Evolutionary conservation across 2,888 invertebrate genomes (phyloP).

Genomic region (Punctoribates punctum): DNA sequence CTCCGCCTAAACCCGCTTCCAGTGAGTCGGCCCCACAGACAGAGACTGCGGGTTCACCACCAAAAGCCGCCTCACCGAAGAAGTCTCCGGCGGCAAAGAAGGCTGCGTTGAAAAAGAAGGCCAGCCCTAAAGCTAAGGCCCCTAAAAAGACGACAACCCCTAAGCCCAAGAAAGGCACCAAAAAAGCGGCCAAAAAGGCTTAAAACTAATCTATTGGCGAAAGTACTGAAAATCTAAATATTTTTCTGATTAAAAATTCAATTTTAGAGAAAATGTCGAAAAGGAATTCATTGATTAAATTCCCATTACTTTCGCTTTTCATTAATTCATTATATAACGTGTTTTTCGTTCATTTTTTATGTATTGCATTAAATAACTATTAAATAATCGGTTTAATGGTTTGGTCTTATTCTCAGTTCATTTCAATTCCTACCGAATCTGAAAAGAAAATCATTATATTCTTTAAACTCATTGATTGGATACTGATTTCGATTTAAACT

Average conservation of each 20-base stretch:
- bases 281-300: background rate
- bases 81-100: constrained; percentile 14
- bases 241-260: background rate
- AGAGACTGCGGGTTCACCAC: background rate
- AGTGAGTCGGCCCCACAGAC: background rate
- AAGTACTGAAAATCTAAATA: background rate
- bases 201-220: background rate
- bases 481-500: background rate
- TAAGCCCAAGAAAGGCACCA: background rate
- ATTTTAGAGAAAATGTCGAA: background rate
- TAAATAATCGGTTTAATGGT: constrained; percentile 10
- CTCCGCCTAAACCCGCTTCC: background rate
- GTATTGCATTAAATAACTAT: background rate
- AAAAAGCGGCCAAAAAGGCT: constrained; percentile 22
- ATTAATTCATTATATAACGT: background rate
- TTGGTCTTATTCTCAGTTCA: background rate
- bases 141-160: background rate
- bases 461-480: background rate
- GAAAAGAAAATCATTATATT: background rate
- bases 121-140: background rate
- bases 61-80: background rate
- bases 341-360: background rate
- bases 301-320: constrained; percentile 25
- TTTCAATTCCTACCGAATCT: background rate
- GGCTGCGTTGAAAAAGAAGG: background rate